Evolutionary conservation across 1,140 invertebrate species (phyloP), one percentile per base, ranked within the genome.

Genomic region (Conus ventricosus): DNA sequence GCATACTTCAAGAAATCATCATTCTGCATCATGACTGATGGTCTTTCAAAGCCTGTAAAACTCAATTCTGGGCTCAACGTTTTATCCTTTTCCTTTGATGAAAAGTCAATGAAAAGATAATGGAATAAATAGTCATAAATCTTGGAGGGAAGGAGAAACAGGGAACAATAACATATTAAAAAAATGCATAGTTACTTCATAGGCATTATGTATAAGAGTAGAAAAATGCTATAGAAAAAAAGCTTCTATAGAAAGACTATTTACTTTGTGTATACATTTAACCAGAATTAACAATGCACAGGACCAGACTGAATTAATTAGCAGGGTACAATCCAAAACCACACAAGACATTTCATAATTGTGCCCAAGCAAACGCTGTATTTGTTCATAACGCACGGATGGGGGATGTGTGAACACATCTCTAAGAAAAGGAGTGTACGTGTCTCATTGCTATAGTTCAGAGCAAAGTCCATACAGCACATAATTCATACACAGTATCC

Each of bases 171-270:
- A 60, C 57, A 20, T 71, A 23, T 71, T 71, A 0, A n/a, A 71
- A 71, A 71, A 71, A 71, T 71, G 67, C 67, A 71, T 71, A 71
- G 67, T 71, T 71, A 71, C 67, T 71, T 71, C 11, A 71, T 20
- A 71, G 67, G 20, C 20, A 23, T 5, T 71, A 60, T 71, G 20
- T 71, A 71, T 71, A 23, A 71, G 67, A 20, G 20, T 13, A 71
- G 20, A 71, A 71, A 71, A 71, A 71, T 71, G 67, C 67, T 23
- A 23, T 71, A 71, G 67, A 71, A 71, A 71, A 71, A 5, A 71
- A 71, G 67, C 67, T 71, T 71, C 67, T 71, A 71, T 71, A 71
- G 67, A 71, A 71, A 71, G 67, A 71, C 20, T 71, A 71, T 71
- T 71, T n/a, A 71, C 67, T 71, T 13, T 20, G 20, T 23, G 67